Evolutionary conservation across 2,888 invertebrate species (phyloP).

Genomic region (Deroplatys truncata): DNA sequence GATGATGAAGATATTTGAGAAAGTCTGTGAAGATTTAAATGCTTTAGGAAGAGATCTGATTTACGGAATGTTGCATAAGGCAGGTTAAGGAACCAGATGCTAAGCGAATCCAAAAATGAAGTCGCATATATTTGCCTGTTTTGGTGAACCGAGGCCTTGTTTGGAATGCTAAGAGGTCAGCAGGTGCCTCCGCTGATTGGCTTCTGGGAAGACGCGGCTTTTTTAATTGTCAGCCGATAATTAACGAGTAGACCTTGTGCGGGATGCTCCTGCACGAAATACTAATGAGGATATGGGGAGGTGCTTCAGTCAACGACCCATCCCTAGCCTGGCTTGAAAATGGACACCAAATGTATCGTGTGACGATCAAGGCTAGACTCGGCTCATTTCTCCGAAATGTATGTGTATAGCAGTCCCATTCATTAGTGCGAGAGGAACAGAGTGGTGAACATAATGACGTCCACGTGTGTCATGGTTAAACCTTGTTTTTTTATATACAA

Average conservation of each 20-base stretch:
- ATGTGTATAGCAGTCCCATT: neutral
- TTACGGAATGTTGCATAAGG: too few species aligned
- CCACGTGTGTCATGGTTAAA: neutral
- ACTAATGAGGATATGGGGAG: neutral
- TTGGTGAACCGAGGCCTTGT: neutral
- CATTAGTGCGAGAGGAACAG: neutral
- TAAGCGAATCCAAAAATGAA: neutral
- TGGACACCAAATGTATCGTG: neutral
- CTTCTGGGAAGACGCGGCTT: neutral
- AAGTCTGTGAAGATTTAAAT: too few species aligned
- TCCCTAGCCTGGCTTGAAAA: neutral
- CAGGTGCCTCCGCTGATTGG: neutral
- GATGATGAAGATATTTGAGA: too few species aligned
- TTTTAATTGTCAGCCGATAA: neutral
- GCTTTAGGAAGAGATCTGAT: too few species aligned
- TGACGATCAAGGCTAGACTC: neutral
- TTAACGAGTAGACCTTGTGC: neutral
- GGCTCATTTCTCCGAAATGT: neutral
- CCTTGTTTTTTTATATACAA: neutral
- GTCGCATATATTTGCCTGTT: neutral
- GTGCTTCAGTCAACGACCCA: neutral
- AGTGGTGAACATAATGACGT: neutral
- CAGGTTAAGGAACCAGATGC: too few species aligned
- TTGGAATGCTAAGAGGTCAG: neutral
- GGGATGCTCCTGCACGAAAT: neutral